Evolutionary conservation across 1,140 invertebrate species (phyloP), one percentile per base, ranked within the genome.

Genomic region (Drosophila melanica): DNA sequence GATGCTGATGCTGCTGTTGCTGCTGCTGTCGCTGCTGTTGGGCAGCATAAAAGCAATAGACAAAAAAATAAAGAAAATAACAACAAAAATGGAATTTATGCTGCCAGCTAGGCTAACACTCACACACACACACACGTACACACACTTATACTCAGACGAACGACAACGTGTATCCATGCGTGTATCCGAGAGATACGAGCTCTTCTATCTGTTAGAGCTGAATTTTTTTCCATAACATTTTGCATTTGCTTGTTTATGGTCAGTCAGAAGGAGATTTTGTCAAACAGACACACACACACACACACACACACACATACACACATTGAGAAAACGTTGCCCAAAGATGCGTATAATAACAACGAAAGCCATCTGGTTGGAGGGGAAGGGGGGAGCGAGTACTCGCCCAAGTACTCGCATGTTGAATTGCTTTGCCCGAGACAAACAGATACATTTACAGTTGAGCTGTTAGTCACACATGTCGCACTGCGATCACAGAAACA

Each of bases 381-480:
- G 12, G 33, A 10, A 12, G 23, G 3, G 11, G 12, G 41, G 27
- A 2, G 4, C n/a, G 10, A 16, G 41, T 54, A 69, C 59, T 63
- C 41, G 47, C 10, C 48, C 41, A 20, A 48, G 10, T 18, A 53
- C 12, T 39, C 20, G 27, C 20, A 48, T 42, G 10, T 48, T 55
- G 41, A 70, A 63, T 55, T 70, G 50, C 42, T 48, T 55, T 55
- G 62, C 53, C 60, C 30, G 41, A 55, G 18, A 63, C 39, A 53
- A 33, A 53, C 27, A 68, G n/a, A 54, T 37, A 54, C 60, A 54
- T 68, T 68, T 55, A 60, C 64, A 73, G 64, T 68, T 73, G 64
- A 68, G 70, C 64, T 72, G 70, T 73, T 68, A 73, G 64, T 60
- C 70, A 68, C 70, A 73, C 70, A 73, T 73, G 70, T 60, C 64